Conservation (phyloP, 1,140 invertebrate genomes). For the Sipha flava region DNA sequence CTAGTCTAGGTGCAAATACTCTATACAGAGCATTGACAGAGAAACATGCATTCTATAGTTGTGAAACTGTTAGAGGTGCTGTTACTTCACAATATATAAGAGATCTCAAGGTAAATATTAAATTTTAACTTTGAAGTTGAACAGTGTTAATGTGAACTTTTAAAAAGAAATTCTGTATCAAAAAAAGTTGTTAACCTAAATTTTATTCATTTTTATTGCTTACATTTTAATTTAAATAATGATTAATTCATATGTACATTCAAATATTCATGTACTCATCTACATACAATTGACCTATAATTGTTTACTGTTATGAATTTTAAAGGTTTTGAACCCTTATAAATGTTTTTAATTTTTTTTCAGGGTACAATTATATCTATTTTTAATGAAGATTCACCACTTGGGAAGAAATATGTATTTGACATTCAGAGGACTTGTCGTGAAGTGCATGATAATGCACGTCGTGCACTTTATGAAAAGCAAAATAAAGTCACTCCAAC, state of each 20-base stretch:
- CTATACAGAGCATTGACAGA: constrained; percentile 81
- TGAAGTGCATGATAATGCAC: constrained; percentile 77
- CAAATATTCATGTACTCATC: not conserved
- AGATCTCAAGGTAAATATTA: constrained; percentile 61
- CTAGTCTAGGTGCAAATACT: constrained; percentile 64
- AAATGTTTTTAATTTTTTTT: constrained; percentile 3
- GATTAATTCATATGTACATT: not conserved
- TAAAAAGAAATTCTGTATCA: too few relatives aligned
- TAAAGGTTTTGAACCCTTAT: not conserved
- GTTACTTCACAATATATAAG: constrained; percentile 80
- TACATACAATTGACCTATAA: not conserved
- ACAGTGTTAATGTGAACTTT: too few relatives aligned
- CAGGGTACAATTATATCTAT: constrained; percentile 81
- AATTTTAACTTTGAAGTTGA: too few relatives aligned
- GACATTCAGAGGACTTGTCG: constrained; percentile 76
- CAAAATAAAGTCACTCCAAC: constrained; percentile 46
- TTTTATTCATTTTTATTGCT: too few relatives aligned
- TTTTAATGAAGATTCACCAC: constrained; percentile 78
- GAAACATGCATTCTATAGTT: constrained; percentile 84
- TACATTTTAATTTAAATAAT: not conserved
- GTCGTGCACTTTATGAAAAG: constrained; percentile 58
- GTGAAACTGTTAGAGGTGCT: constrained; percentile 76
- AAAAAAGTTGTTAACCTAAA: too few relatives aligned
- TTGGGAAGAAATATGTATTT: constrained; percentile 81
- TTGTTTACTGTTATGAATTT: not conserved